These are phyloP conservation scores for Antrozous pallidus DNA, from an alignment of 2,797 vertebrate genomes.

Conservation along the genomic window DNA sequence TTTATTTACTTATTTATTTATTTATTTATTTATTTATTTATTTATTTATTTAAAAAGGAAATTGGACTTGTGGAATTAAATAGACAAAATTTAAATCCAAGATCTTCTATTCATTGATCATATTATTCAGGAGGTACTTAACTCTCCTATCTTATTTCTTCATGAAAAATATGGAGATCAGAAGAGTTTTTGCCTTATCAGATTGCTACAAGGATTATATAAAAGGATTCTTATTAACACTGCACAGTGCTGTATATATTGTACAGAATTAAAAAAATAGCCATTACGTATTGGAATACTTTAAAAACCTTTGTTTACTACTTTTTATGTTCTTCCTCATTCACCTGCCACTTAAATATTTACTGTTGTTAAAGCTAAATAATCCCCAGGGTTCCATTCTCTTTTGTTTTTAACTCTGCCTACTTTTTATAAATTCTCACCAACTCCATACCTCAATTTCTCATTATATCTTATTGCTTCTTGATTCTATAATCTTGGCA, in stretches of 20 bases:
- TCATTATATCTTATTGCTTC: background rate
- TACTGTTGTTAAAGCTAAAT: background rate
- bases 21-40: too few species aligned
- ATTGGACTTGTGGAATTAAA: background rate
- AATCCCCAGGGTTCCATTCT: background rate
- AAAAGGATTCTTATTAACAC: background rate
- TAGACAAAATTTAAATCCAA: background rate
- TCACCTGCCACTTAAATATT: background rate
- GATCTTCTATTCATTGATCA: background rate
- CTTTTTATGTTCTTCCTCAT: background rate
- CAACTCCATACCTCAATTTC: background rate
- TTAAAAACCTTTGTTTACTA: background rate
- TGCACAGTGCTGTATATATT: background rate
- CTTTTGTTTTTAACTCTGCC: background rate
- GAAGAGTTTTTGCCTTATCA: background rate
- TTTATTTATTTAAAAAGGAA: too few species aligned
- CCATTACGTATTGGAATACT: background rate
- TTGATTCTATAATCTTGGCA: background rate
- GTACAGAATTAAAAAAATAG: background rate
- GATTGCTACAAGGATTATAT: background rate
- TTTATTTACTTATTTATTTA: too few species aligned
- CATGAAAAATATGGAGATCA: background rate
- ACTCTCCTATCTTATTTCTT: background rate
- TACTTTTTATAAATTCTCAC: background rate
- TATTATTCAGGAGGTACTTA: background rate